Percentiles rank a stretch among this genome's conserved stretches.
Evolutionary conservation across 2,113 vertebrate species (phyloP).

Genomic region (Psammodynastes pulverulentus): DNA sequence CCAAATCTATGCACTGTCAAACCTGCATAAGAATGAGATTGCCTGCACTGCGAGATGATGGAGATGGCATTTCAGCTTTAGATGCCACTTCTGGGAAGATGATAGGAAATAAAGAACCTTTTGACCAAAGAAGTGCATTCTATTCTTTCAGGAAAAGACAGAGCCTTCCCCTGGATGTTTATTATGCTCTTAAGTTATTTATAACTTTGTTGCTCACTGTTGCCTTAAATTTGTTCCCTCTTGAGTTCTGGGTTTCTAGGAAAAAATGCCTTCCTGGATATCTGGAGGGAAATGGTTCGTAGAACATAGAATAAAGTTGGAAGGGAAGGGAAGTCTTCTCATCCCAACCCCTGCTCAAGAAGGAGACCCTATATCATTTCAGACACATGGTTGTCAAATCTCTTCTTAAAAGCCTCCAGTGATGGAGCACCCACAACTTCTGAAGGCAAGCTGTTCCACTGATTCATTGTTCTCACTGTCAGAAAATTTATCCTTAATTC

Average conservation of each 20-base stretch:
- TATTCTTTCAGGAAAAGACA: slow-evolving; percentile 39
- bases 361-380: no score
- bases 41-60: slow-evolving; percentile 48
- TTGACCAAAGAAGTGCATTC: slow-evolving; percentile 4
- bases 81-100: slow-evolving; percentile 42
- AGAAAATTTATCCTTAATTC: no score
- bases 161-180: slow-evolving; percentile 37
- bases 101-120: slow-evolving; percentile 26
- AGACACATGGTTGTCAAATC: no score
- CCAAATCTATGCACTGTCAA: slow-evolving; percentile 40
- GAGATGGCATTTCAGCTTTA: slow-evolving; percentile 41
- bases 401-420: no score
- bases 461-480: no score
- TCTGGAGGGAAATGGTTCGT: neutral
- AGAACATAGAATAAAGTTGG: no score
- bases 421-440: no score
- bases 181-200: slow-evolving; percentile 47
- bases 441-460: no score
- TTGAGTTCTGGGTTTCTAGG: slow-evolving; percentile 30
- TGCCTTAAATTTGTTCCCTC: slow-evolving; percentile 15
- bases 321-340: no score
- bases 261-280: neutral
- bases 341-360: no score
- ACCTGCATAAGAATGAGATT: slow-evolving; percentile 45
- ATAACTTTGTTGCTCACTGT: slow-evolving; percentile 43